phyloP scores from a whole-genome alignment of 2,113 vertebrate genomes.

The Etia nguti region DNA sequence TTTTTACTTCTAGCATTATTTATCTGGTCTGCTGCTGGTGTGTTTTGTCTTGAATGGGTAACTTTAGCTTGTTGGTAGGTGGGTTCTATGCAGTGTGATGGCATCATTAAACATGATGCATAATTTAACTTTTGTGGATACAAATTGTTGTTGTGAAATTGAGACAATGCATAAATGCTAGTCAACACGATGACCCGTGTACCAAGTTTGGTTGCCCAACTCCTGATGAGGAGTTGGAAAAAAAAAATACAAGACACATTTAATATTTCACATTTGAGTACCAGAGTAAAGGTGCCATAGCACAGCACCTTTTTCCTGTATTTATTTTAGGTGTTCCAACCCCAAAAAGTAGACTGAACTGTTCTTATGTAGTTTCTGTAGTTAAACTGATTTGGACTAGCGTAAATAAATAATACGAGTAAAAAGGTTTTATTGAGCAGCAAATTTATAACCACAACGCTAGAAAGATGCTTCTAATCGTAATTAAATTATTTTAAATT shows the following conservation, averaged over 20 bases:
- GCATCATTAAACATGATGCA: background rate
- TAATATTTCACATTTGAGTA: background rate
- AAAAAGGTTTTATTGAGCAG: background rate
- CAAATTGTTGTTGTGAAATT: background rate
- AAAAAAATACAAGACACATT: background rate
- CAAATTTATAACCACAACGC: fast-evolving
- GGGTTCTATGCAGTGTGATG: background rate
- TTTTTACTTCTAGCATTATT: background rate
- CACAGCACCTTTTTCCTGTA: background rate
- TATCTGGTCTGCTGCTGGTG: background rate
- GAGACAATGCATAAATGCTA: background rate
- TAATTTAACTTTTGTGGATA: fast-evolving
- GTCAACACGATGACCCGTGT: fast-evolving
- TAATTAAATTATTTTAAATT: background rate
- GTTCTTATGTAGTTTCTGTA: background rate
- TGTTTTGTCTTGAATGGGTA: background rate
- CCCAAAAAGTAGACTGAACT: fast-evolving
- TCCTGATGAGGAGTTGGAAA: background rate
- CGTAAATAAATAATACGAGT: no score
- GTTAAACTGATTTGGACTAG: background rate
- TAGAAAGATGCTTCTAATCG: background rate
- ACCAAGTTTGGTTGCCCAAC: background rate
- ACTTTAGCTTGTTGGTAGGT: background rate
- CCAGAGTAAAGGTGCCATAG: background rate
- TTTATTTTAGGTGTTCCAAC: background rate